Evolutionary conservation across 2,888 invertebrate genomes (phyloP), one percentile per base, ranked within the genome.

Genomic region (Drosophila borealis): DNA sequence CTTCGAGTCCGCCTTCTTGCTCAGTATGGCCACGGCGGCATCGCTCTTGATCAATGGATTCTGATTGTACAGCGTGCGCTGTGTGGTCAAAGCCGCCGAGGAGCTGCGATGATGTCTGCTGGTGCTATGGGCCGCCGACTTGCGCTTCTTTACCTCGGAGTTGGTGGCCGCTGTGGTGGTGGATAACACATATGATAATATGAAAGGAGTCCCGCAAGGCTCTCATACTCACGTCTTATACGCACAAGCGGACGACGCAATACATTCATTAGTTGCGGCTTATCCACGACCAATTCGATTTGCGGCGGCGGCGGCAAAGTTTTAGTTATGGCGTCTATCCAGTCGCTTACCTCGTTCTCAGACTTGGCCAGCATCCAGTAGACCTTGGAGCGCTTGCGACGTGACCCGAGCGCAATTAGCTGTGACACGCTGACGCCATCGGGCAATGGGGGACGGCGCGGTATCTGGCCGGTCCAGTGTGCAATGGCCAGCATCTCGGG

Each of bases 291-390:
- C 81, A 95, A 93, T 90, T 95, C 95, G 90, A 95, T 94, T 93
- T 95, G 95, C 9, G 95, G 95, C 4, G 96, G 95, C 2, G 95
- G 95, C 55, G 95, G 96, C 79, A 96, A 92, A 95, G 96, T 96
- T 93, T 96, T 96, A 78, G 95, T 95, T 86, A 96, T 96, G 59
- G 96, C 96, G 61, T 95, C 94, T 94, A 96, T 95, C 96, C 96
- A 96, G 80, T 96, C 96, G 92, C 96, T 96, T 91, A 96, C 95
- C 93, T 97, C 96, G 19, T 95, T 93, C 77, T 96, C 95, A 14
- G 95, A 95, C 91, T 95, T 95, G 29, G 96, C 96, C 70, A 97
- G 94, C 93, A 97, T 95, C 96, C 96, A 97, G 73, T 96, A 95
- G 9, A 96, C 96, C 76, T 95, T 94, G 6, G 95, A 95, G 6